These are phyloP conservation scores for Punctoribates punctum DNA, from an alignment of 2,888 invertebrate species.

Conservation along the genomic window DNA sequence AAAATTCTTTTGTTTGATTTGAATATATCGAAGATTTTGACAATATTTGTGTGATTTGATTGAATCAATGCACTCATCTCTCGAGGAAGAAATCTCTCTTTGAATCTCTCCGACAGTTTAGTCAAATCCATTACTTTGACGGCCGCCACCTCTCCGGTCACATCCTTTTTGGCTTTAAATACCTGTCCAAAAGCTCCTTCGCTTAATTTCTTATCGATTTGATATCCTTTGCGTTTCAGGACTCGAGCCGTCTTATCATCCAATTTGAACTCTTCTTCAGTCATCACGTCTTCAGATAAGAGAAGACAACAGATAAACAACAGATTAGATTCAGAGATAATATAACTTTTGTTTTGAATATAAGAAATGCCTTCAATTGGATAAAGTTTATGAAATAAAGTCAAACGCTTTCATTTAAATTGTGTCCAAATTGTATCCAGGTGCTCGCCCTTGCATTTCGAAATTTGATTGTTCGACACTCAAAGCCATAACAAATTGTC, in stretches of 20 bases:
- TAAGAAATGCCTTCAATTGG: too few species aligned
- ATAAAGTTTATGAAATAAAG: too few species aligned
- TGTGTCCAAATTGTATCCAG: too few species aligned
- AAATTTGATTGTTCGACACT: too few species aligned
- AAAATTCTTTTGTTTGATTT: slow-evolving; percentile 35
- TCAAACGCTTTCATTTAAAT: too few species aligned
- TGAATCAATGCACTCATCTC: slow-evolving; percentile 40
- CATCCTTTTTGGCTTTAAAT: slow-evolving; percentile 12
- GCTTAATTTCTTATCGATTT: background rate
- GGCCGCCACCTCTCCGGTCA: background rate
- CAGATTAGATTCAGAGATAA: too few species aligned
- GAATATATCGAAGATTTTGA: slow-evolving; percentile 39
- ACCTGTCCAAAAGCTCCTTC: slow-evolving; percentile 40
- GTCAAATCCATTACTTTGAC: slow-evolving; percentile 43
- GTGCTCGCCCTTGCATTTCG: too few species aligned
- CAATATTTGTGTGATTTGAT: slow-evolving; percentile 37
- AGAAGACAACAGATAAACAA: too few species aligned
- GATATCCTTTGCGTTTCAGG: slow-evolving; percentile 29
- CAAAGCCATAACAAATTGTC: too few species aligned
- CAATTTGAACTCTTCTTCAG: background rate
- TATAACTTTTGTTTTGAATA: too few species aligned
- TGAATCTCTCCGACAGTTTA: slow-evolving; percentile 36
- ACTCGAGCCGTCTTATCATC: slow-evolving; percentile 31
- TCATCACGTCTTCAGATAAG: too few species aligned
- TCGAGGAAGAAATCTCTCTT: slow-evolving; percentile 42